Conservation (phyloP, 2,797 vertebrate genomes). For the Hemibagrus guttatus region DNA sequence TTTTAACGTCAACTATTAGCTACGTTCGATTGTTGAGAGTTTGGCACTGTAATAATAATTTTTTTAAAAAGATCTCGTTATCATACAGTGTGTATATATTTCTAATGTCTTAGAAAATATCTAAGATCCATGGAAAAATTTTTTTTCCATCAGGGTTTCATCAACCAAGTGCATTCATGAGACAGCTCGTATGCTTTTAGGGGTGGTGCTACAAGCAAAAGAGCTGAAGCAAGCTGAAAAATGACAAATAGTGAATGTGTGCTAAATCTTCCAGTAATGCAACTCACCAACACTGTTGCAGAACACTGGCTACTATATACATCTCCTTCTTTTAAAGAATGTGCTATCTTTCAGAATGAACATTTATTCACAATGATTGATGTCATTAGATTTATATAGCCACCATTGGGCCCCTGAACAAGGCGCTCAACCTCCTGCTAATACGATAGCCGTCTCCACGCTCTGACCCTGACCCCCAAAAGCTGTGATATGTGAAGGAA, state of each 20-base stretch:
- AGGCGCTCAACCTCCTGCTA: too few species aligned
- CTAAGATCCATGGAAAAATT: not conserved
- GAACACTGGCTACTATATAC: not conserved
- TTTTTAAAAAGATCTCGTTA: not conserved
- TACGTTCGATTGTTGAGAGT: not conserved
- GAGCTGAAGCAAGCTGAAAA: not conserved
- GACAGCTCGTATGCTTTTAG: not conserved
- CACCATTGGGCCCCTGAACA: too few species aligned
- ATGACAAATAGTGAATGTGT: not conserved
- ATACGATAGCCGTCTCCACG: too few species aligned
- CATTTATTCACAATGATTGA: too few species aligned
- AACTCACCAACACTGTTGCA: not conserved
- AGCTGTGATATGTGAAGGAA: too few species aligned
- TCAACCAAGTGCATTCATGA: not conserved
- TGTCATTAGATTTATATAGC: too few species aligned
- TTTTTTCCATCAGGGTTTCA: not conserved
- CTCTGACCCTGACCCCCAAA: too few species aligned
- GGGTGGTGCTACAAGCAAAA: too few species aligned
- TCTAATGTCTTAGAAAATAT: not conserved
- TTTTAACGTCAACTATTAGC: not conserved
- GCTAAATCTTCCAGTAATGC: not conserved
- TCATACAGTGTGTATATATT: not conserved
- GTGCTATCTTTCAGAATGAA: not conserved
- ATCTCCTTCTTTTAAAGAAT: not conserved
- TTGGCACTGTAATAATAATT: not conserved